Evolutionary conservation across 2,797 vertebrate genomes (phyloP).

Genomic region (Chrysocyon brachyurus): DNA sequence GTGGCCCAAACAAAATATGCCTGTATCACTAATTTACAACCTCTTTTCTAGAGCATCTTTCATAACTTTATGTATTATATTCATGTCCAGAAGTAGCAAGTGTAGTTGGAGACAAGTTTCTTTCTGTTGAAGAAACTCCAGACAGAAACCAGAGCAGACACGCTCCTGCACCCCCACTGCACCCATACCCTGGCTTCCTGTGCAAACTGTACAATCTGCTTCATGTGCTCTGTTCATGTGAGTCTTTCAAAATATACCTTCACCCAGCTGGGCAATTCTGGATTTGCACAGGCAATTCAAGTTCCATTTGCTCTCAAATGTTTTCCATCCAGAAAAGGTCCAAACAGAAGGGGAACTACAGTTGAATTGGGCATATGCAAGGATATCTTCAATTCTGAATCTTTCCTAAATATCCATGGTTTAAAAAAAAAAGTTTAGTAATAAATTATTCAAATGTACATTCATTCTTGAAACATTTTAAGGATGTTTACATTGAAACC

Average conservation of each 20-base stretch:
- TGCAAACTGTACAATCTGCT: background rate
- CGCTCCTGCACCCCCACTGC: background rate
- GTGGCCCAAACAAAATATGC: background rate
- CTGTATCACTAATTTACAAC: background rate
- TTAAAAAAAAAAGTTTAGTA: constrained; percentile 32
- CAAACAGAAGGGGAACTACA: background rate
- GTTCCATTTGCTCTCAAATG: constrained; percentile 21
- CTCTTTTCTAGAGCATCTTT: constrained; percentile 10
- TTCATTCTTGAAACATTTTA: constrained; percentile 78
- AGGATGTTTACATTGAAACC: constrained; percentile 79
- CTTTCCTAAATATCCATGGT: constrained; percentile 17
- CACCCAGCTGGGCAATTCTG: background rate
- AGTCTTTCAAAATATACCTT: constrained; percentile 44
- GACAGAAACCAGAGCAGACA: background rate
- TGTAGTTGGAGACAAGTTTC: background rate
- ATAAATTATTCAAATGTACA: constrained; percentile 78
- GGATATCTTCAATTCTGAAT: constrained; percentile 1
- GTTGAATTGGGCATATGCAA: background rate
- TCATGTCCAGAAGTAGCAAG: constrained; percentile 9
- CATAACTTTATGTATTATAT: background rate
- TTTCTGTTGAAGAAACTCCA: background rate
- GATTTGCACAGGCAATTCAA: background rate
- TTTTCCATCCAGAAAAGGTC: background rate
- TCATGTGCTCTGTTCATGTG: background rate
- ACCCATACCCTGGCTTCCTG: background rate